Evolutionary conservation across 2,888 invertebrate species (phyloP), one percentile per base, ranked within the genome.

Genomic region (Gerris lacustris): DNA sequence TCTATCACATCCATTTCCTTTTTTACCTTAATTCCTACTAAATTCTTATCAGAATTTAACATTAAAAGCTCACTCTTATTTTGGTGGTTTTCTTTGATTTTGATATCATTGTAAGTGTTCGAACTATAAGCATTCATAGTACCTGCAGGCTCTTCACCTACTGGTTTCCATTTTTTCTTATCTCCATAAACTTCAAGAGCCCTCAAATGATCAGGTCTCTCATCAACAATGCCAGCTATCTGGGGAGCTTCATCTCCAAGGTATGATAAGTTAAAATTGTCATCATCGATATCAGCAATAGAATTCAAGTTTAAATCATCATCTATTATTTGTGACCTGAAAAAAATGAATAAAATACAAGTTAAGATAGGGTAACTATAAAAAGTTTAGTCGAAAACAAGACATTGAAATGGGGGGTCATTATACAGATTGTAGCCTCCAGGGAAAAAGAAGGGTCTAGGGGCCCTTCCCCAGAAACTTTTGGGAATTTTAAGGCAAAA

Each of bases 191-290:
- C 62, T 45, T 76, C 76, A 17, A 74, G 62, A 44, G 70, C 72
- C 71, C 74, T 71, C 9, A 90, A 76, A 74, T 89, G 86, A 70
- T 86, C 83, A 0, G 91, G 89, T 75, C 91, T 80, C 67, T 95
- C 94, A 79, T 95, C 95, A 68, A 94, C 85, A 69, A 95, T 85
- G 1, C 91, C 94, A 0, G 91, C 95, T 74, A 96, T 88, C 79
- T 91, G 90, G 0, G 96, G 96, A 0, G 90, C 92, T 80, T 96
- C 94, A 78, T 96, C 96, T n/a, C 85, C 86, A 0, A 87, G 84
- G 70, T 88, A 84, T 67, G 87, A 84, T 5, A 91, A 84, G 69
- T 90, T 87, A 63, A 88, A 81, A 76, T 87, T 86, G 72, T 86
- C 86, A 64, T 86, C 86, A 43, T 86, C 85, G 0, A 86, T 79